phyloP scores from a whole-genome alignment of 2,888 invertebrate species.

The Synergus gifuensis region DNA sequence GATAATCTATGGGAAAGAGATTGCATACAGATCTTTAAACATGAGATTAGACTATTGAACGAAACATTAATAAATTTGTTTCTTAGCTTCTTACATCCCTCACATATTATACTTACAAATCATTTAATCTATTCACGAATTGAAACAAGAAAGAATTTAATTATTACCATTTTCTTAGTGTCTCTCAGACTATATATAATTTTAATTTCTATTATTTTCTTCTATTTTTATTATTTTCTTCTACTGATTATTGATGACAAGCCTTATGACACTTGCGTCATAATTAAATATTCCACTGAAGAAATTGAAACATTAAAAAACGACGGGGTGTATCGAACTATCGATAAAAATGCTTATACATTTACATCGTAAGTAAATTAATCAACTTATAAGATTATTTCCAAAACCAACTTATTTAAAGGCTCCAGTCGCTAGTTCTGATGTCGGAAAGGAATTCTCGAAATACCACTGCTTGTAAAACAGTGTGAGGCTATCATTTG shows the following conservation, averaged over 20 bases:
- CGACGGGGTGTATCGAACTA: constrained; percentile 31
- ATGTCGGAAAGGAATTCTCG: constrained; percentile 16
- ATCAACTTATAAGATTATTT: constrained; percentile 19
- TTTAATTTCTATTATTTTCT: neutral
- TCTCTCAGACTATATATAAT: neutral
- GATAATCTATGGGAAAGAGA: constrained; percentile 38
- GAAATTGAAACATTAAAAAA: constrained; percentile 21
- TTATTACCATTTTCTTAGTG: neutral
- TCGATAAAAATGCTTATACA: constrained; percentile 11
- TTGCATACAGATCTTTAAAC: constrained; percentile 32
- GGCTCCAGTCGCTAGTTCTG: constrained; percentile 3
- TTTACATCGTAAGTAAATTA: constrained; percentile 28
- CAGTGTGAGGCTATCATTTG: constrained; percentile 23
- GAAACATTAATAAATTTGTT: neutral
- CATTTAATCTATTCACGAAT: too few relatives aligned
- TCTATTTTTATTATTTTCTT: neutral
- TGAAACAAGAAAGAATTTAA: neutral
- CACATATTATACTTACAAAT: too few relatives aligned
- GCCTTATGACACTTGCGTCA: constrained; percentile 23
- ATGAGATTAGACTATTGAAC: constrained; percentile 1
- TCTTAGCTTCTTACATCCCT: neutral
- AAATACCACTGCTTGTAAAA: constrained; percentile 28
- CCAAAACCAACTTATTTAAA: constrained; percentile 28
- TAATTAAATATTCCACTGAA: constrained; percentile 23
- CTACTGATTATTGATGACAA: constrained; percentile 1